phyloP scores from a whole-genome alignment of 2,113 vertebrate genomes.

The Leptocoma aspasia region DNA sequence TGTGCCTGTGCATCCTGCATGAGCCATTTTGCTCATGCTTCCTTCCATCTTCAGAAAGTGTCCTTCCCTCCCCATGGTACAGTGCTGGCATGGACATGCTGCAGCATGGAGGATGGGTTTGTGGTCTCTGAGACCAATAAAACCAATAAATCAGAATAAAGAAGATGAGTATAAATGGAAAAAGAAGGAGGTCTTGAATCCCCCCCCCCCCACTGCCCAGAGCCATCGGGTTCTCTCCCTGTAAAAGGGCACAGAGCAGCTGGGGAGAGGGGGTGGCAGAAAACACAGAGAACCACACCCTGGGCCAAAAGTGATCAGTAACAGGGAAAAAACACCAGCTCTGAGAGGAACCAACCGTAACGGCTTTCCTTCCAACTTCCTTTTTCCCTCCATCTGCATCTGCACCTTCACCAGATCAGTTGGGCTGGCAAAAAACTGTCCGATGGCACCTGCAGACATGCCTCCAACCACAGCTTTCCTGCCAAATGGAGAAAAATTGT shows the following conservation, averaged over 20 bases:
- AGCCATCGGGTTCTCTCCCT: fast-evolving
- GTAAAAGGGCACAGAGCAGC: not conserved
- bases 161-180: not conserved
- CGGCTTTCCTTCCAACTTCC: slow-evolving; percentile 81
- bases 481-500: not conserved
- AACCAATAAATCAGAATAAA: not conserved
- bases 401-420: slow-evolving; percentile 87
- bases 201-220: not conserved
- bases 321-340: not conserved
- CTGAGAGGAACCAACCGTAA: slow-evolving; percentile 69
- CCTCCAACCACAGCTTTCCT: slow-evolving; percentile 84
- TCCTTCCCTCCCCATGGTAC: not conserved
- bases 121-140: not conserved
- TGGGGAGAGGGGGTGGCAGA: not conserved
- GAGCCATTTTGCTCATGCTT: not conserved
- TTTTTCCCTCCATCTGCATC: slow-evolving; percentile 88
- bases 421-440: slow-evolving; percentile 86
- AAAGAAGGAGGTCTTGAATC: not conserved
- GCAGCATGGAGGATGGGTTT: not conserved
- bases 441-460: slow-evolving; percentile 79
- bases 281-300: not conserved
- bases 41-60: not conserved
- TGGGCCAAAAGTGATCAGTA: not conserved
- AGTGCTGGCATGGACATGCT: fast-evolving
- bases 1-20: fast-evolving